Conservation (phyloP, 2,888 invertebrate species). For the Mechanitis messenoides region DNA sequence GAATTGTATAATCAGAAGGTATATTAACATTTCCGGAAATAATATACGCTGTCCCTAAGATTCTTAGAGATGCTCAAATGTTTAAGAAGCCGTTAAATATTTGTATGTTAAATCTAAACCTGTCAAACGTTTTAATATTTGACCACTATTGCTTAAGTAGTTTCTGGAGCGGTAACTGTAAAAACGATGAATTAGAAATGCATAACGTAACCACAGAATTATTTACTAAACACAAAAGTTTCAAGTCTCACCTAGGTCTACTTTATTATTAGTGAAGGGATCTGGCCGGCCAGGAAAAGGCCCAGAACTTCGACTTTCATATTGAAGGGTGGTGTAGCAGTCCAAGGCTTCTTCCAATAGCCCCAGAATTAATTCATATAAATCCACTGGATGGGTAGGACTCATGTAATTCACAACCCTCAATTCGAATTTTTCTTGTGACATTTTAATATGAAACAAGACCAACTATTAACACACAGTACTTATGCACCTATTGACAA, state of each 20-base stretch:
- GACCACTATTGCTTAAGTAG: no score
- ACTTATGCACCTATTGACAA: not conserved
- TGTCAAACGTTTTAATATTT: no score
- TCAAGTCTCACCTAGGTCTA: constrained; percentile 73
- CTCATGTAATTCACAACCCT: constrained; percentile 78
- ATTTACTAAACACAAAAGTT: constrained; percentile 9
- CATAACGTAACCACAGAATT: no score
- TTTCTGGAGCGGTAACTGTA: no score
- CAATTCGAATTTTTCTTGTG: constrained; percentile 54
- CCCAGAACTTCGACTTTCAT: constrained; percentile 77
- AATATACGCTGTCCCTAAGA: no score
- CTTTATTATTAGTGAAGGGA: constrained; percentile 71
- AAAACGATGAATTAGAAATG: no score
- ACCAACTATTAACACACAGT: constrained; percentile 10
- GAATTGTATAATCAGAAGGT: no score
- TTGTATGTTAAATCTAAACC: no score
- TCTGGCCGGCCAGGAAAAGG: constrained; percentile 68
- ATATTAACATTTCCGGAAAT: no score
- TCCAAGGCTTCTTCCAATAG: constrained; percentile 72
- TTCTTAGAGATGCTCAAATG: no score
- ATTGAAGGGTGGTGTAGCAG: constrained; percentile 70
- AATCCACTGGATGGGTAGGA: constrained; percentile 77
- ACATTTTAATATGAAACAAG: constrained; percentile 43
- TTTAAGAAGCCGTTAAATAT: no score
- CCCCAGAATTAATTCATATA: constrained; percentile 75